A percentile compares a stretch with the other conserved stretches of the same genome.
phyloP scores from a whole-genome alignment of 2,113 vertebrate genomes.

The Gymnarchus niloticus region DNA sequence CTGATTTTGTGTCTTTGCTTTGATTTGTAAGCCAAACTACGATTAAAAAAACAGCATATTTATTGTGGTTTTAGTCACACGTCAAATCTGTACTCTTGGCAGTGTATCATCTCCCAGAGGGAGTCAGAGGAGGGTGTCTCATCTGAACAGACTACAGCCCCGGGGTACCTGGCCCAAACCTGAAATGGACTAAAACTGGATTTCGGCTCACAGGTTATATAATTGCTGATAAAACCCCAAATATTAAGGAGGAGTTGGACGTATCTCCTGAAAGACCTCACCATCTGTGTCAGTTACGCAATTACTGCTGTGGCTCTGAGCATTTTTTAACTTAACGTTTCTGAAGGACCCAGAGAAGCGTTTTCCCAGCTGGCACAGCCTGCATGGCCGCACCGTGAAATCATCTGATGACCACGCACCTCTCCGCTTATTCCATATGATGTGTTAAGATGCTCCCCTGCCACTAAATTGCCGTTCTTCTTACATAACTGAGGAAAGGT shows the following conservation, averaged over 20 bases:
- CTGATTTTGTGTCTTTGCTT: not conserved
- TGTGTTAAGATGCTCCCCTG: not conserved
- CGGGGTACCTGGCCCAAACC: not conserved
- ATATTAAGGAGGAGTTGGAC: not conserved
- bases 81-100: not conserved
- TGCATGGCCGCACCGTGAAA: not conserved
- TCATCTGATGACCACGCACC: not conserved
- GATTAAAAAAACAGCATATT: not conserved
- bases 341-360: not conserved
- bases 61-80: not conserved
- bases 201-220: not conserved
- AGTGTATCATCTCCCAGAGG: not conserved
- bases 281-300: constrained; percentile 19
- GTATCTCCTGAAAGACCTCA: constrained; percentile 4
- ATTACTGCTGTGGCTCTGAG: constrained; percentile 8
- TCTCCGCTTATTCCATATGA: constrained; percentile 17
- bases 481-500: constrained; percentile 10
- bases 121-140: not conserved
- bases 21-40: not conserved
- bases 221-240: not conserved
- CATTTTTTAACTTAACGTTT: constrained; percentile 9
- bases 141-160: not conserved
- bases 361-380: not conserved
- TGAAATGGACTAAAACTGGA: not conserved
- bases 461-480: not conserved